A percentile compares a stretch with the other conserved stretches of the same genome.
phyloP scores from a whole-genome alignment of 2,113 vertebrate genomes.

The Heterotis niloticus region DNA sequence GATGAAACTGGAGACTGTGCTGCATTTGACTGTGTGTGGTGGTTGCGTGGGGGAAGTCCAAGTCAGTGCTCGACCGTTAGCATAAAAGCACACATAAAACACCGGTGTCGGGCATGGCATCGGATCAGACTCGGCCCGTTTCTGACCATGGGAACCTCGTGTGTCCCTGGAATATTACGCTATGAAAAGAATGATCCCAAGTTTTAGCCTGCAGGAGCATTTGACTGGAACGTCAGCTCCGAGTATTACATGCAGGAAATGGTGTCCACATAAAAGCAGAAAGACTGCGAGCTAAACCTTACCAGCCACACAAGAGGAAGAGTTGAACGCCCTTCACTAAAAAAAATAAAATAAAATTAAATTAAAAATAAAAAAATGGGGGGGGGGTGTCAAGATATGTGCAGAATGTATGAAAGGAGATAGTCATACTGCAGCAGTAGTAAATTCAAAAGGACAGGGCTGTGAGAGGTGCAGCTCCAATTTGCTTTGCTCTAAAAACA shows the following conservation, averaged over 20 bases:
- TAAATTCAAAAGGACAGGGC: not conserved
- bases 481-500: conserved; percentile 42
- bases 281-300: not conserved
- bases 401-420: not conserved
- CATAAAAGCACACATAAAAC: not conserved
- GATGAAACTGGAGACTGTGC: too few relatives aligned
- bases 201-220: not conserved
- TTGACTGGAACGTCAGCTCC: too few relatives aligned
- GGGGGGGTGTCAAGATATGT: not conserved
- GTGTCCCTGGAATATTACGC: not conserved
- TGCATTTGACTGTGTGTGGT: too few relatives aligned
- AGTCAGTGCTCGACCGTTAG: not conserved
- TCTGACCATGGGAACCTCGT: too few relatives aligned
- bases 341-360: too few relatives aligned
- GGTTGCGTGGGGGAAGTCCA: not conserved
- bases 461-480: not conserved
- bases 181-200: conserved; percentile 9
- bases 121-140: not conserved
- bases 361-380: too few relatives aligned
- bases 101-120: not conserved
- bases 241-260: not conserved
- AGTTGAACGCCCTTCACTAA: too few relatives aligned
- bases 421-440: not conserved
- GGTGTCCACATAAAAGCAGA: not conserved
- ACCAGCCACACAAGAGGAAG: not conserved